Conservation (phyloP, 2,888 invertebrate species). For the Tryphoninae sp. region DNA sequence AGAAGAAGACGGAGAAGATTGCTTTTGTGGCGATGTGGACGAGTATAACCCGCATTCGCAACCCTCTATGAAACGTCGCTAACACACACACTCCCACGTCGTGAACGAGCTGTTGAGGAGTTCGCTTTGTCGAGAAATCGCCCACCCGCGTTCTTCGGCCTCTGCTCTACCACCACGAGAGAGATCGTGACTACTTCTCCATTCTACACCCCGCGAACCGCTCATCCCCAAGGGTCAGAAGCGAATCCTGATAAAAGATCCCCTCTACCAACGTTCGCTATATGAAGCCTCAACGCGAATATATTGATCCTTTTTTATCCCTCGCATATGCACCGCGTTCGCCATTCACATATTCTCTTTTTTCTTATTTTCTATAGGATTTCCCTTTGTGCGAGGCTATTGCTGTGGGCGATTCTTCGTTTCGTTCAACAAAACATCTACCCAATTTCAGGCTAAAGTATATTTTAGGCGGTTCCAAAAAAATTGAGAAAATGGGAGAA, state of each 20-base stretch:
- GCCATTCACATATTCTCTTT: conserved; percentile 52
- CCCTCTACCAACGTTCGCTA: conserved; percentile 62
- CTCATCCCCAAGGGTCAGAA: conserved; percentile 56
- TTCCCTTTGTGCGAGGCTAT: conserved; percentile 10
- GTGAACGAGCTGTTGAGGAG: conserved; percentile 60
- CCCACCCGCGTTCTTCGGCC: conserved; percentile 62
- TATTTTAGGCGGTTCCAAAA: not conserved
- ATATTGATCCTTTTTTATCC: conserved; percentile 67
- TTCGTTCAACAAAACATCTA: conserved; percentile 20
- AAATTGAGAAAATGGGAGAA: not conserved
- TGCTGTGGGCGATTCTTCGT: conserved; percentile 33
- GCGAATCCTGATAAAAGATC: conserved; percentile 68
- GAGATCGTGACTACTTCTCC: conserved; percentile 57
- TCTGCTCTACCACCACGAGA: conserved; percentile 14
- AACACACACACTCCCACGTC: conserved; percentile 54
- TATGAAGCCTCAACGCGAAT: conserved; percentile 65
- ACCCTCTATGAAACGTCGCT: conserved; percentile 61
- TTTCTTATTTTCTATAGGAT: conserved; percentile 8
- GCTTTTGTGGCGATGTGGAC: conserved; percentile 59
- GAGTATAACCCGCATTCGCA: conserved; percentile 63
- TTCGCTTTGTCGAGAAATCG: conserved; percentile 63
- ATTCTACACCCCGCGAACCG: conserved; percentile 50
- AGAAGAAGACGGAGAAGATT: conserved; percentile 55
- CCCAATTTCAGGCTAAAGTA: not conserved
- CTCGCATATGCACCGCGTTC: conserved; percentile 44